Base-by-base conservation (phyloP, 2,888 invertebrate genomes). In the Apotomis capreana region DNA sequence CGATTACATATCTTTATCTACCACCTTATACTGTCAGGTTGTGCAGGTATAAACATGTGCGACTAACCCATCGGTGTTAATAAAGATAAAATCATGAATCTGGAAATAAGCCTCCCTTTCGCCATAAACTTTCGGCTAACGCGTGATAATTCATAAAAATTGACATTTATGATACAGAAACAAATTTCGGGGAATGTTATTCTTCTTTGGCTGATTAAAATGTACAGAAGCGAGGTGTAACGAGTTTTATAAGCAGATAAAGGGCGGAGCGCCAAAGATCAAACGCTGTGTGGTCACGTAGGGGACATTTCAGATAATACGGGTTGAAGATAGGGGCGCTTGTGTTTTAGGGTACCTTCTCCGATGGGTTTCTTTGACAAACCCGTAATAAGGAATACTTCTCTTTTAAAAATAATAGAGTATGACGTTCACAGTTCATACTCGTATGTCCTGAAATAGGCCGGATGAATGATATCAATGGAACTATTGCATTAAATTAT, bases 181-280 rank as follows among this genome's bases (percentile, higher is more conserved):
- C 86, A 80, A 88, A 89, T 87, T 91, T 90, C 89, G 86, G 78
- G 85, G 89, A 90, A 91, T 82, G 81, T 79, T 81, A 79, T 83
- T 84, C 83, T 84, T 86, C 87, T 88, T 85, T 83, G 81, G 76
- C 87, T 90, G 87, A 90, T 92, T 91, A 91, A 91, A 89, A 92
- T 92, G 91, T 90, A 92, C 87, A 89, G 90, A 87, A 89, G 92
- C 89, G 81, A 83, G 79, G 80, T 82, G 84, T 85, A 87, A 89
- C 87, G 85, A 84, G 84, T 87, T 88, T 88, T 87, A 84, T 85
- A 84, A 79, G 84, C 78, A 84, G 87, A 89, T 88, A 89, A 87
- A 89, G 77, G 78, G 77, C 89, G 89, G 89, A 82, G 86, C 87
- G 86, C 85, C 83, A 76, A 73, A 81, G 84, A 85, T 90, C 92